phyloP scores from a whole-genome alignment of 2,797 vertebrate species.

The Champsocephalus esox region DNA sequence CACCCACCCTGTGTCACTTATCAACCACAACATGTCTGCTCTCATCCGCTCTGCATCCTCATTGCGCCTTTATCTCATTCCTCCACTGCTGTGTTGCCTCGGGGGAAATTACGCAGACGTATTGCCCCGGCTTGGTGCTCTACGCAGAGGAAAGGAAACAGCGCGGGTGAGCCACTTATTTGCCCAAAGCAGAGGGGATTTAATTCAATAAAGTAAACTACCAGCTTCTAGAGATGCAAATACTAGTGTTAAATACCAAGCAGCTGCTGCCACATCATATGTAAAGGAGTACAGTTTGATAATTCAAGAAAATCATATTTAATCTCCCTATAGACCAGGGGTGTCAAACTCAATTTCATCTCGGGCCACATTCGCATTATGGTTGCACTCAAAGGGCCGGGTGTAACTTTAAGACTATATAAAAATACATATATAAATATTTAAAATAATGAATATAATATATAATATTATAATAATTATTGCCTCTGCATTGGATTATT shows the following conservation, averaged over 20 bases:
- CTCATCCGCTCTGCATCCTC: constrained; percentile 41
- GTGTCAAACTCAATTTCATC: no score
- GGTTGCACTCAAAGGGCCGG: no score
- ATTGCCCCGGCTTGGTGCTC: constrained; percentile 22
- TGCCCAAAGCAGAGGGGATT: constrained; percentile 44
- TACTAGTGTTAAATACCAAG: constrained; percentile 46
- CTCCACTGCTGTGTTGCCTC: constrained; percentile 33
- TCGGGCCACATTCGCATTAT: no score
- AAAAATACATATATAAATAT: no score
- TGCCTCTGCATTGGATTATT: no score
- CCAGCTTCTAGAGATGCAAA: constrained; percentile 41
- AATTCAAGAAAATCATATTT: background rate
- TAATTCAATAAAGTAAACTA: constrained; percentile 60
- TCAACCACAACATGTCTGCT: constrained; percentile 20
- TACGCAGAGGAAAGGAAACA: constrained; percentile 33
- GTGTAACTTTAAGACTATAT: no score
- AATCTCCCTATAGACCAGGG: background rate
- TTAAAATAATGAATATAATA: no score
- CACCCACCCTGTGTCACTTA: constrained; percentile 23
- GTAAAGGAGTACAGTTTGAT: no score
- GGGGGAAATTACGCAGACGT: constrained; percentile 21
- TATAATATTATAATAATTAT: no score
- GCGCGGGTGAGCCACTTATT: constrained; percentile 20
- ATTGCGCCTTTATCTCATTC: constrained; percentile 54
- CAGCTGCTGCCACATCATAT: constrained; percentile 12